Evolutionary conservation across 2,113 vertebrate species (phyloP), one percentile per base, ranked within the genome.

Genomic region (Cottus gobio): DNA sequence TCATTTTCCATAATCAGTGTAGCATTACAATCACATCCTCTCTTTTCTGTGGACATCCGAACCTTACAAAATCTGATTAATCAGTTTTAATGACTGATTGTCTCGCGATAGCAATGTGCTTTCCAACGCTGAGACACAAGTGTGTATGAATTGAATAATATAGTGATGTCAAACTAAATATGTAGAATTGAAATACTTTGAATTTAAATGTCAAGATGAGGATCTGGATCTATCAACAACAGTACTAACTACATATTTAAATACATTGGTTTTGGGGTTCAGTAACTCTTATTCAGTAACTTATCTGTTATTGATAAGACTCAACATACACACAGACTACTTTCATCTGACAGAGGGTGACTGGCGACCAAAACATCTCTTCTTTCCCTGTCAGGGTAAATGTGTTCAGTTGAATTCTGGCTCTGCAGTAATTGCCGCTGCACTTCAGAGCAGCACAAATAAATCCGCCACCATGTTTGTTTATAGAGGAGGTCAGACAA

Each of bases 401-500:
- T 39, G 64, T 37, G 36, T 37, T 39, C 56, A 58, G 24, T 22
- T 73, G 39, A 62, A 48, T 28, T 64, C 15, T 22, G 31, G 12
- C 31, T 10, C n/a, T 0, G n/a, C 48, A 65, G 65, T 42, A 70
- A 70, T 37, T 31, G 50, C 18, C 1, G 44, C 44, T 63, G 15
- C 64, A 16, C 31, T 52, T 1, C 18, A 66, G 48, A 65, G 39
- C 2, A 1, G 39, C 16, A 7, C 15, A 54, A 42, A 75, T 78
- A 63, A 71, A 71, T 75, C 34, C 31, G 13, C 36, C 2, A 0
- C 28, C 28, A 37, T 57, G n/a, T 31, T 37, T 68, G 20, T 65
- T 30, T 20, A 36, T 37, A 64, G 28, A 37, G 22, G 71, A 70
- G 42, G 42, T 66, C 58, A 74, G 69, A 34, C 15, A 61, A 42